phyloP scores from a whole-genome alignment of 2,113 vertebrate species.

The Boulengeromyrus knoepffleri region DNA sequence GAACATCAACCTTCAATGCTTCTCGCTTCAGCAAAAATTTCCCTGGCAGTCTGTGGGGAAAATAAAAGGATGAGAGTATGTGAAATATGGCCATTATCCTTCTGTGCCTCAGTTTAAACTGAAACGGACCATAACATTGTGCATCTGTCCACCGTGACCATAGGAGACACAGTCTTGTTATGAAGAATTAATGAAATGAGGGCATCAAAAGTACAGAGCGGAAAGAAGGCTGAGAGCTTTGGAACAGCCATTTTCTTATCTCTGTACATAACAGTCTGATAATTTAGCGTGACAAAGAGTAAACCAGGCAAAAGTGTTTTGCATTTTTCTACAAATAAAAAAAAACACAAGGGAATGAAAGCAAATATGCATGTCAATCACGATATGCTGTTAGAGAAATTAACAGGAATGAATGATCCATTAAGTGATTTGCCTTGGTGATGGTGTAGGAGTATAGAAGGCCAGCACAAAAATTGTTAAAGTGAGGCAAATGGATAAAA shows the following conservation, averaged over 20 bases:
- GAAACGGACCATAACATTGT: constrained; percentile 32
- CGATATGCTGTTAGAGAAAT: neutral
- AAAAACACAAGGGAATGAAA: neutral
- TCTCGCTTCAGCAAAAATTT: constrained; percentile 54
- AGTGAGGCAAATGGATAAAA: neutral
- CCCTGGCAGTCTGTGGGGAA: constrained; percentile 29
- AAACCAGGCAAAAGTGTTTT: neutral
- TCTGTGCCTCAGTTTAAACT: constrained; percentile 38
- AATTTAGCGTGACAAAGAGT: neutral
- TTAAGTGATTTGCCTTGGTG: neutral
- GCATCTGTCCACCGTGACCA: constrained; percentile 23
- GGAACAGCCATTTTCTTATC: neutral
- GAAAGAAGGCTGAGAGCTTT: neutral
- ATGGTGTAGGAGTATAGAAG: neutral
- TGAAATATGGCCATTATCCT: constrained; percentile 30
- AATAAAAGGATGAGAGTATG: neutral
- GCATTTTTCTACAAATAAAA: neutral
- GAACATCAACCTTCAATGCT: constrained; percentile 47
- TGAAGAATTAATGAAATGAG: constrained; percentile 4
- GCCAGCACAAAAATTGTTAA: neutral
- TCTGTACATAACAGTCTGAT: neutral
- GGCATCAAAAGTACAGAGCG: neutral
- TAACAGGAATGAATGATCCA: neutral
- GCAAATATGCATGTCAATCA: neutral
- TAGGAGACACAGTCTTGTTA: constrained; percentile 30